phyloP scores from a whole-genome alignment of 2,797 vertebrate species.

The Zenarchopterus dispar region DNA sequence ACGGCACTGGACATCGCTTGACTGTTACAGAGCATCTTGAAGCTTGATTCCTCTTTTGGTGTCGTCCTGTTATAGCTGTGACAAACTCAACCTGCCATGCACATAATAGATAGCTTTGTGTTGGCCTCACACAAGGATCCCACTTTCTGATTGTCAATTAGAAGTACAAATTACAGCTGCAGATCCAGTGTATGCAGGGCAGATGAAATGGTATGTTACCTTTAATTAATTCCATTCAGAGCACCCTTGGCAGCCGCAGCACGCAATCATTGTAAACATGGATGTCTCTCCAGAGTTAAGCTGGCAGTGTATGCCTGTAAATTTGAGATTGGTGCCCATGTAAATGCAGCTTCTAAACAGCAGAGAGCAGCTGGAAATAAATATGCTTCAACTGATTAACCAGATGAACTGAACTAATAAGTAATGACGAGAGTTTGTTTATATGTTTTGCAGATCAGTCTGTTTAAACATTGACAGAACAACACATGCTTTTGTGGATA shows the following conservation, averaged over 20 bases:
- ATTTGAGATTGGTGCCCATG: slow-evolving; percentile 45
- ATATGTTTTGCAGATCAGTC: slow-evolving; percentile 22
- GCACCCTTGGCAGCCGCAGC: slow-evolving; percentile 52
- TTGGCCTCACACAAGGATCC: not conserved
- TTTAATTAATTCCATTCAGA: slow-evolving; percentile 68
- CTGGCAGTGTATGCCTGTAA: slow-evolving; percentile 62
- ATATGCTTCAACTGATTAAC: slow-evolving; percentile 49
- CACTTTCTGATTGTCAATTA: slow-evolving; percentile 32
- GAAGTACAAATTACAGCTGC: slow-evolving; percentile 12
- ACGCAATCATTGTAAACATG: slow-evolving; percentile 60
- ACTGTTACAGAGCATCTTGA: no score
- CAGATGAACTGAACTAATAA: slow-evolving; percentile 56
- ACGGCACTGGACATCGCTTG: no score
- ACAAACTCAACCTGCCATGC: not conserved
- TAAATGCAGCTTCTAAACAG: slow-evolving; percentile 47
- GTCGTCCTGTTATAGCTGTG: no score
- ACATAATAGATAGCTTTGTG: not conserved
- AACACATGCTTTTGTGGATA: not conserved
- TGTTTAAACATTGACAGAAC: slow-evolving; percentile 4
- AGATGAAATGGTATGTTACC: slow-evolving; percentile 59
- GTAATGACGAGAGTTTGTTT: slow-evolving; percentile 42
- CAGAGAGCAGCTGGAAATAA: slow-evolving; percentile 61
- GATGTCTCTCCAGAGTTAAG: slow-evolving; percentile 58
- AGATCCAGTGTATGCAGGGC: slow-evolving; percentile 35
- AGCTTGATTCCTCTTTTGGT: no score